These are phyloP conservation scores for Ceratina japonica DNA, from an alignment of 1,140 invertebrate genomes.

Conservation along the genomic window DNA sequence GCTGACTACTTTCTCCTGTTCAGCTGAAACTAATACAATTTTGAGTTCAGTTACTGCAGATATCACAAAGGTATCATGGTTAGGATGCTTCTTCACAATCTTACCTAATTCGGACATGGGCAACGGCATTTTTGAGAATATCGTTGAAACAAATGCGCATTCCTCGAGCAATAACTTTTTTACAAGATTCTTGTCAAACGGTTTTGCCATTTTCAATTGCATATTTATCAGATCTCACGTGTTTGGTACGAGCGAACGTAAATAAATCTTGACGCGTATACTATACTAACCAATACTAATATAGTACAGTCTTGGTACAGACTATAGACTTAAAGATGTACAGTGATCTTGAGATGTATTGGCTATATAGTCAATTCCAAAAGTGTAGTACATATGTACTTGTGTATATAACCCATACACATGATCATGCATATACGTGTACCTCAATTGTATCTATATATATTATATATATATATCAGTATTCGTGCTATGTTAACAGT, in stretches of 20 bases:
- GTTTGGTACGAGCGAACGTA: background rate
- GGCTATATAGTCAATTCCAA: no score
- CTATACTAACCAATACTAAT: no score
- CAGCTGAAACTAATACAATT: conserved; percentile 28
- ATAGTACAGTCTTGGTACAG: no score
- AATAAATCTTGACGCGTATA: background rate
- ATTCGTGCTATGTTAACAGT: no score
- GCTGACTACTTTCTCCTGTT: conserved; percentile 10
- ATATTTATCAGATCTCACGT: conserved; percentile 60
- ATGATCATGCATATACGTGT: no score
- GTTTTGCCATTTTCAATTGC: conserved; percentile 72
- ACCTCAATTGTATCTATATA: no score
- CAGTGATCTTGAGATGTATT: no score
- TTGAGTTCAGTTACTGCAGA: background rate
- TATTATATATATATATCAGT: no score
- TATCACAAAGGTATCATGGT: conserved; percentile 9
- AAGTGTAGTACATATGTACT: no score
- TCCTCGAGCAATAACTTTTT: conserved; percentile 71
- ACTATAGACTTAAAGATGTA: no score
- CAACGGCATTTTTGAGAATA: conserved; percentile 76
- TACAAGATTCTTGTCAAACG: conserved; percentile 71
- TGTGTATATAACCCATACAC: no score
- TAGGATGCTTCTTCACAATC: conserved; percentile 56
- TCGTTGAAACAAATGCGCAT: conserved; percentile 75
- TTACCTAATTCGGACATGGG: conserved; percentile 67